These are phyloP conservation scores for Brachylomia viminalis DNA, from an alignment of 2,888 invertebrate species.

Conservation along the genomic window DNA sequence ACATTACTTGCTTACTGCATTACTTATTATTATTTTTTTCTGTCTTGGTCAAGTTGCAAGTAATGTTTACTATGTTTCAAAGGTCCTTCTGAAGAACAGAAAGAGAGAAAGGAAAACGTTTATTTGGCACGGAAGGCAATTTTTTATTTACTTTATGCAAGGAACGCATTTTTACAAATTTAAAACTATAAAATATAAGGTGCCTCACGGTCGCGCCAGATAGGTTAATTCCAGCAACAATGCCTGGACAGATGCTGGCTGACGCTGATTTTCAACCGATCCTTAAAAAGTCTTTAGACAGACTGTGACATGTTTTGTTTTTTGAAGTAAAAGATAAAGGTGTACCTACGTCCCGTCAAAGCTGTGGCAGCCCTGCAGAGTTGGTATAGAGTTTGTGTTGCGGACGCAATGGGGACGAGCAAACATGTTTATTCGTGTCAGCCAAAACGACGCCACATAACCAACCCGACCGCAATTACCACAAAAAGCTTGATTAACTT, in stretches of 20 bases:
- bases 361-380: slow-evolving; percentile 39
- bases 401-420: slow-evolving; percentile 65
- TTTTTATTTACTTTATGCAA: not conserved
- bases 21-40: too few relatives aligned
- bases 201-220: not conserved
- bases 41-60: too few relatives aligned
- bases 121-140: not conserved
- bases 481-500: slow-evolving; percentile 60
- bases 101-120: not conserved
- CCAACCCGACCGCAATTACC: slow-evolving; percentile 55
- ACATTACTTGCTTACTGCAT: too few relatives aligned
- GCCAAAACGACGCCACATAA: slow-evolving; percentile 69
- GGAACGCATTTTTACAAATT: not conserved
- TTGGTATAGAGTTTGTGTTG: slow-evolving; percentile 52
- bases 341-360: not conserved
- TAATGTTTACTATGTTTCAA: too few relatives aligned
- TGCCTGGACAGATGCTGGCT: not conserved
- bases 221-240: not conserved
- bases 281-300: not conserved
- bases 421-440: slow-evolving; percentile 77
- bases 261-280: not conserved
- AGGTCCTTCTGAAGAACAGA: too few relatives aligned
- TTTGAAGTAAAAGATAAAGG: not conserved
- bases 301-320: not conserved
- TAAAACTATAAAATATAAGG: not conserved